A percentile compares a stretch with the other conserved stretches of the same genome.
phyloP scores from a whole-genome alignment of 2,888 invertebrate species.

The Sinohyriopsis cumingii region DNA sequence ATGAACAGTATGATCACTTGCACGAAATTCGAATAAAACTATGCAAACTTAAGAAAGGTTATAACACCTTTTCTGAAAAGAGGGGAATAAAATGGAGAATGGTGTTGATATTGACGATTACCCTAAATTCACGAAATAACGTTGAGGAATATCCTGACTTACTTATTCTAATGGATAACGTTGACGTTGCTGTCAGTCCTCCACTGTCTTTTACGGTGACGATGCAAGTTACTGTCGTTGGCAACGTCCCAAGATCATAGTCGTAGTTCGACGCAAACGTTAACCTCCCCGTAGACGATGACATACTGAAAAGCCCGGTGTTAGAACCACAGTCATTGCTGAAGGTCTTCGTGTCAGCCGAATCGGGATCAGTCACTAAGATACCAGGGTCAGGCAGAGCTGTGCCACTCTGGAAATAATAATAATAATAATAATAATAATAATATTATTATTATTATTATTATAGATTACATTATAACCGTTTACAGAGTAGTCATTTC shows the following conservation, averaged over 20 bases:
- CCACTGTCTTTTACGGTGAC: constrained; percentile 28
- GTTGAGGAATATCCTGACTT: background rate
- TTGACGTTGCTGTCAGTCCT: constrained; percentile 23
- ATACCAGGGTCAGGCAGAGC: constrained; percentile 29
- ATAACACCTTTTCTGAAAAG: too few relatives aligned
- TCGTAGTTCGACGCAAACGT: constrained; percentile 31
- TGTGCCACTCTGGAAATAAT: constrained; percentile 22
- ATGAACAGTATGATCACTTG: too few relatives aligned
- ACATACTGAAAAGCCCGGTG: constrained; percentile 20
- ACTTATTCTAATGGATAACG: constrained; percentile 24
- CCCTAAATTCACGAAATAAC: too few relatives aligned
- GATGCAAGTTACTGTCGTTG: constrained; percentile 16
- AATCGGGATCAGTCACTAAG: constrained; percentile 33
- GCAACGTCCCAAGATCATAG: constrained; percentile 19
- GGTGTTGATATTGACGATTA: too few relatives aligned
- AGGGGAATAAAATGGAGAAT: too few relatives aligned
- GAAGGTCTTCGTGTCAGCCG: constrained; percentile 22
- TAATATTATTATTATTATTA: too few relatives aligned
- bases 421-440: too few relatives aligned
- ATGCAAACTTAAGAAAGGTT: too few relatives aligned
- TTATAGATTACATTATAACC: too few relatives aligned
- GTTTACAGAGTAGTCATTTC: too few relatives aligned
- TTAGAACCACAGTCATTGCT: constrained; percentile 19
- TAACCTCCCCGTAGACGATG: constrained; percentile 17
- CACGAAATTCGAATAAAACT: too few relatives aligned